A percentile compares a stretch with the other conserved stretches of the same genome.
These are phyloP conservation scores for Knipowitschia caucasica DNA, from an alignment of 2,797 vertebrate genomes.

Conservation along the genomic window DNA sequence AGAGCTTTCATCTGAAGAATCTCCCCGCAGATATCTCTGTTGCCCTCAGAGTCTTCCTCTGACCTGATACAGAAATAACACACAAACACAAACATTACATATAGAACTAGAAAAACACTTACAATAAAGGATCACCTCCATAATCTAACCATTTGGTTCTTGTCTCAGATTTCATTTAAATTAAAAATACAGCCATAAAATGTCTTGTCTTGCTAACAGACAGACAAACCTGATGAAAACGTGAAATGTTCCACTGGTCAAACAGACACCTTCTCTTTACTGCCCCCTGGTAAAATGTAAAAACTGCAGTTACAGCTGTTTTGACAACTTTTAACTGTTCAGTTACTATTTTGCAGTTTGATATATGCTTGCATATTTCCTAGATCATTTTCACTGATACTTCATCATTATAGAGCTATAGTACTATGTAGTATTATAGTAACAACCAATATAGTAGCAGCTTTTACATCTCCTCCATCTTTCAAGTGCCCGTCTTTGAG, in stretches of 20 bases:
- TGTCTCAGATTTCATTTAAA: too few species aligned
- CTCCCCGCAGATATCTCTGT: slow-evolving; percentile 87
- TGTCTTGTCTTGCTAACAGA: too few species aligned
- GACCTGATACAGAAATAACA: slow-evolving; percentile 59
- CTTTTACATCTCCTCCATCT: slow-evolving; percentile 8
- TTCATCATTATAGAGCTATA: too few species aligned
- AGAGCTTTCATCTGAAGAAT: slow-evolving; percentile 88
- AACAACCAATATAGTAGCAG: background rate
- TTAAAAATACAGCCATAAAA: too few species aligned
- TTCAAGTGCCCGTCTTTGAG: slow-evolving; percentile 27
- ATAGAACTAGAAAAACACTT: too few species aligned
- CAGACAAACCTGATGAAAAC: too few species aligned
- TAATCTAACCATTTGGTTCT: too few species aligned
- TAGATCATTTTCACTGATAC: too few species aligned
- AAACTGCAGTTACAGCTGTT: slow-evolving; percentile 20
- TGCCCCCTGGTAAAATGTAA: slow-evolving; percentile 55
- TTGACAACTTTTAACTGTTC: background rate
- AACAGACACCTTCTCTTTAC: slow-evolving; percentile 26
- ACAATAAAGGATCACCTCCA: too few species aligned
- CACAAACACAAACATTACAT: slow-evolving; percentile 21
- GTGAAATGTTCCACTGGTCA: too few species aligned
- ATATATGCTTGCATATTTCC: too few species aligned
- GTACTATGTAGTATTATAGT: background rate
- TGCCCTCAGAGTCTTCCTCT: slow-evolving; percentile 81
- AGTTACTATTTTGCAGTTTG: too few species aligned